Percentiles rank a stretch among this genome's conserved stretches.
Evolutionary conservation across 1,140 invertebrate genomes (phyloP).

Genomic region (Listronotus oregonensis): DNA sequence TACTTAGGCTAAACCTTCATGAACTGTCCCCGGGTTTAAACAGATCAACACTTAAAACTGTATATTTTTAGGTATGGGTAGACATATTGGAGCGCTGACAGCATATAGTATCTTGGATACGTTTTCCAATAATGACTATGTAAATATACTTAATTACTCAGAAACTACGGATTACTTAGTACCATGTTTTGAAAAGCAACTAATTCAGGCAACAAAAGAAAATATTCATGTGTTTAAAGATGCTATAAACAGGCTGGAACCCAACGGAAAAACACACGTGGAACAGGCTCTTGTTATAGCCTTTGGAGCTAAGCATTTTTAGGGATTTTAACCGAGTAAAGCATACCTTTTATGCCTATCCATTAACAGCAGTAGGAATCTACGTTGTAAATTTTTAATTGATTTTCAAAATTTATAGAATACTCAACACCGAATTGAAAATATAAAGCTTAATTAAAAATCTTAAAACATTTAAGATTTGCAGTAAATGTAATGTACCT

Average conservation of each 20-base stretch:
- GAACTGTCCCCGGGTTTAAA: too few species aligned
- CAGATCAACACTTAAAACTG: too few species aligned
- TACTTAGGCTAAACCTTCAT: too few species aligned
- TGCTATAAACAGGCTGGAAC: constrained; percentile 69
- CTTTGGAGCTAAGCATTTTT: constrained; percentile 71
- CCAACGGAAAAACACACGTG: constrained; percentile 82
- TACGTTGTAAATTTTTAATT: too few species aligned
- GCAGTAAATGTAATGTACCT: too few species aligned
- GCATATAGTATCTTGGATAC: constrained; percentile 90
- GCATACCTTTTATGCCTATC: too few species aligned
- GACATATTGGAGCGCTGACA: constrained; percentile 71
- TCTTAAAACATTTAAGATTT: too few species aligned
- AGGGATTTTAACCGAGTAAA: too few species aligned
- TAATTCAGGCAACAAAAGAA: constrained; percentile 92
- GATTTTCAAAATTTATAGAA: too few species aligned
- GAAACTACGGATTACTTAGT: constrained; percentile 69
- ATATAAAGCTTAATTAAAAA: too few species aligned
- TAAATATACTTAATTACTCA: constrained; percentile 87
- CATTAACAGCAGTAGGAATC: too few species aligned
- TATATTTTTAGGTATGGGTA: constrained; percentile 57
- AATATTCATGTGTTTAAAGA: constrained; percentile 81
- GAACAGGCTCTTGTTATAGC: constrained; percentile 82
- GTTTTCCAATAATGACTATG: constrained; percentile 96
- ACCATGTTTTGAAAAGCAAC: constrained; percentile 77
- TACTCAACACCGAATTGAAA: too few species aligned